Conservation (phyloP, 2,113 vertebrate genomes). For the Sprattus sprattus region DNA sequence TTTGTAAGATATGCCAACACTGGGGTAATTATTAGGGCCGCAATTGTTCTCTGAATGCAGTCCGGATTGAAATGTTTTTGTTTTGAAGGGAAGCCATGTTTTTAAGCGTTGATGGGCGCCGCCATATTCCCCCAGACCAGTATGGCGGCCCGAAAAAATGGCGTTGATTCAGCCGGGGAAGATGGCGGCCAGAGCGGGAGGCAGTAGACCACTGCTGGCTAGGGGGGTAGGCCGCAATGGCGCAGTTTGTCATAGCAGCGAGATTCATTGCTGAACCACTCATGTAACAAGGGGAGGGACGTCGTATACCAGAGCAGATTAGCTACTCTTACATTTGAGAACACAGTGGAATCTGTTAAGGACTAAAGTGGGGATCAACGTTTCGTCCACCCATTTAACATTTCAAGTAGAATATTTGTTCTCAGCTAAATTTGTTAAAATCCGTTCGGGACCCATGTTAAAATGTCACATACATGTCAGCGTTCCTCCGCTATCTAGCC, state of each 20-base stretch:
- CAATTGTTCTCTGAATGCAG: slow-evolving; percentile 36
- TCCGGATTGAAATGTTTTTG: slow-evolving; percentile 80
- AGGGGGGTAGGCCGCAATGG: slow-evolving; percentile 87
- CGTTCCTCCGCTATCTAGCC: neutral
- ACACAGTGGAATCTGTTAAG: neutral
- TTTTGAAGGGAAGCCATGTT: slow-evolving; percentile 99
- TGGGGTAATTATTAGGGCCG: neutral
- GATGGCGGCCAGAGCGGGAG: slow-evolving; percentile 84
- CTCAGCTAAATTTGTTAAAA: neutral
- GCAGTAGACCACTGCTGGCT: slow-evolving; percentile 62
- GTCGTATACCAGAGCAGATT: neutral
- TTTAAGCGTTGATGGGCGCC: slow-evolving; percentile 97
- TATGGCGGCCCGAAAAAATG: slow-evolving; percentile 99
- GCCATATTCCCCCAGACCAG: slow-evolving; percentile 98
- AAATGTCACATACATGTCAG: neutral
- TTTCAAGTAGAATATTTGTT: neutral
- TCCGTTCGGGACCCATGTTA: neutral
- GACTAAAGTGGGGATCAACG: neutral
- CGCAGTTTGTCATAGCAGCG: slow-evolving; percentile 77
- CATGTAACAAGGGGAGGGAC: slow-evolving; percentile 60
- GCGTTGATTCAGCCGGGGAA: slow-evolving; percentile 79
- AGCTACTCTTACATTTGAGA: neutral
- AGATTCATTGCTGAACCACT: neutral
- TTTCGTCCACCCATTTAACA: no score
- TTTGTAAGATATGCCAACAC: slow-evolving; percentile 19